Conservation (phyloP, 2,797 vertebrate species). For the Picus viridis region DNA sequence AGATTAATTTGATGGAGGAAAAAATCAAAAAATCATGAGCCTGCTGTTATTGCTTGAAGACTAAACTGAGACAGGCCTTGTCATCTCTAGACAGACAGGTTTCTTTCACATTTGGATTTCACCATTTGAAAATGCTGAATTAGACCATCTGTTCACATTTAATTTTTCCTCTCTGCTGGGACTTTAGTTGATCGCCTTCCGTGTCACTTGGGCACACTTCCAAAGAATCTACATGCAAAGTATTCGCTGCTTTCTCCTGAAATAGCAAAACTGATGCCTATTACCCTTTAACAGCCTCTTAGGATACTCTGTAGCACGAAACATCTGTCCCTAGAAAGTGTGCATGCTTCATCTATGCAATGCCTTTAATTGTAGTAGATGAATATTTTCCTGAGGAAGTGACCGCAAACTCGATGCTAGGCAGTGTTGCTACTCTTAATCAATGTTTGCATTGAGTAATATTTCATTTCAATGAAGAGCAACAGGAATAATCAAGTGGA, state of each 20-base stretch:
- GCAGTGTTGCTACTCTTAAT: background rate
- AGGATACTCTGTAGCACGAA: background rate
- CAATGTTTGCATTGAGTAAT: background rate
- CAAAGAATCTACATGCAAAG: conserved; percentile 10
- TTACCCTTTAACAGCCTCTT: background rate
- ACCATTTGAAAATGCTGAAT: conserved; percentile 52
- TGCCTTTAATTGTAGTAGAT: background rate
- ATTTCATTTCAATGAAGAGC: background rate
- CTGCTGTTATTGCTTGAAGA: conserved; percentile 18
- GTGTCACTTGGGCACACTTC: background rate
- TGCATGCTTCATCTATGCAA: background rate
- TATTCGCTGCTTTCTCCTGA: conserved; percentile 21
- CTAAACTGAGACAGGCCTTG: conserved; percentile 42
- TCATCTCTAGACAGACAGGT: conserved; percentile 27
- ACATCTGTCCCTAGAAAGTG: conserved; percentile 6
- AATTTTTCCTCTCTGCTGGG: conserved; percentile 57
- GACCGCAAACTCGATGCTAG: background rate
- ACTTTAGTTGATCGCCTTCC: conserved; percentile 16
- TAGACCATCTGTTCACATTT: conserved; percentile 60
- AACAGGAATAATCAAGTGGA: background rate
- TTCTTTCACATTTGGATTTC: conserved; percentile 49
- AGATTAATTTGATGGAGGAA: background rate
- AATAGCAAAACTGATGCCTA: conserved; percentile 21
- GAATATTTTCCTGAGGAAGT: background rate
- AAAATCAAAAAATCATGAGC: background rate